phyloP scores from a whole-genome alignment of 2,888 invertebrate species.

The Diogma glabrata region DNA sequence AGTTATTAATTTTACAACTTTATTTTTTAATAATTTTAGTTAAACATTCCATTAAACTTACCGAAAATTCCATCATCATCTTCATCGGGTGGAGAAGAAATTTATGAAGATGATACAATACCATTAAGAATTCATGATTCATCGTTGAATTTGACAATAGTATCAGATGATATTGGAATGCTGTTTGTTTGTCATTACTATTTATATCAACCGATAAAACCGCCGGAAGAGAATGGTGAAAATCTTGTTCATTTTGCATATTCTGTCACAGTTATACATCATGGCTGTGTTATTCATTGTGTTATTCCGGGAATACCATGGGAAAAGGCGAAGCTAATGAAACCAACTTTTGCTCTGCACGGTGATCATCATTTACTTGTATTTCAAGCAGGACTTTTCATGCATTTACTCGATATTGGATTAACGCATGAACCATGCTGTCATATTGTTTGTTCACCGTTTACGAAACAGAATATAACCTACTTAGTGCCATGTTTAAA shows the following conservation, averaged over 20 bases:
- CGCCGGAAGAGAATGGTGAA: constrained; percentile 31
- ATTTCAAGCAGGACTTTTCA: constrained; percentile 71
- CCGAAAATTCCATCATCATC: constrained; percentile 53
- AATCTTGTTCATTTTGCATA: constrained; percentile 70
- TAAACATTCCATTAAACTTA: constrained; percentile 73
- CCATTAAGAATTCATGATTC: constrained; percentile 73
- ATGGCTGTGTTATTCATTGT: constrained; percentile 72
- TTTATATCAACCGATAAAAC: constrained; percentile 56
- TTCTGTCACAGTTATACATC: constrained; percentile 70
- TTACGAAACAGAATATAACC: constrained; percentile 38
- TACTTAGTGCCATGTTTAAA: constrained; percentile 51
- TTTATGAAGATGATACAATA: constrained; percentile 68
- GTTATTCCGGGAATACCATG: constrained; percentile 72
- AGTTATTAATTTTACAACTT: background rate
- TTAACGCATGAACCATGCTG: constrained; percentile 73
- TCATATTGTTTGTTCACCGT: constrained; percentile 57
- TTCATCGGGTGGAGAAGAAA: constrained; percentile 23
- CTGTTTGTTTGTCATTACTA: constrained; percentile 75
- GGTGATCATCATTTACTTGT: constrained; percentile 70
- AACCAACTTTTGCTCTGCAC: constrained; percentile 66
- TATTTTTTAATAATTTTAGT: constrained; percentile 37
- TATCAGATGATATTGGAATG: constrained; percentile 61
- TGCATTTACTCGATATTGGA: constrained; percentile 75
- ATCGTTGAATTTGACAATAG: constrained; percentile 65
- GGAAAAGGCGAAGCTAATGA: constrained; percentile 60